Evolutionary conservation across 2,888 invertebrate genomes (phyloP).

Genomic region (Ectobius pallidus): DNA sequence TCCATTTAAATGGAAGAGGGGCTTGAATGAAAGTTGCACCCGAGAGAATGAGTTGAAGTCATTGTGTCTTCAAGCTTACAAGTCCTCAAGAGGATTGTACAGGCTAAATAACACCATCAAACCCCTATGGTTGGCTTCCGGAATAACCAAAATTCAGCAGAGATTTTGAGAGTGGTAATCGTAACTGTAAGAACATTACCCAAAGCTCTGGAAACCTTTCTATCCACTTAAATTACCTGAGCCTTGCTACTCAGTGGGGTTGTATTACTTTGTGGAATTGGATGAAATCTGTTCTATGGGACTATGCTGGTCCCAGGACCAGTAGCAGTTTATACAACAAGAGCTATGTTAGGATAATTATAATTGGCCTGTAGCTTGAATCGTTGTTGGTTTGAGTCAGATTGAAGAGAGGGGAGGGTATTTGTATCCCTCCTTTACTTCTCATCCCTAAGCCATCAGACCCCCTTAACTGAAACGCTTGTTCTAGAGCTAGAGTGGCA

Average conservation of each 20-base stretch:
- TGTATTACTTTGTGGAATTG: neutral
- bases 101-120: neutral
- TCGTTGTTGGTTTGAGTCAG: neutral
- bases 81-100: neutral
- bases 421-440: neutral
- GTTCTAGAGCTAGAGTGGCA: constrained; percentile 12
- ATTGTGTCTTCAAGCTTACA: too few species aligned
- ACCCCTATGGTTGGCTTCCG: neutral
- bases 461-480: constrained; percentile 13
- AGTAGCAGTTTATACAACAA: neutral
- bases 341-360: constrained; percentile 26
- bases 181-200: too few species aligned
- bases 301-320: neutral
- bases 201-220: neutral
- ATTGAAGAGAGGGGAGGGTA: neutral
- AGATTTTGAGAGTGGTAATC: neutral
- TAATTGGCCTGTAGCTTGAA: constrained; percentile 15
- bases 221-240: neutral
- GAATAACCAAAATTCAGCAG: neutral
- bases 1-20: neutral
- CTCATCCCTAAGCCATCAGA: neutral
- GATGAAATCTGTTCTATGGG: neutral
- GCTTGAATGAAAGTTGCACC: neutral
- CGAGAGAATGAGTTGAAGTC: too few species aligned
- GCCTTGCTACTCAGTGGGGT: neutral